Conservation (phyloP, 2,113 vertebrate species). For the Xenus cinereus region DNA sequence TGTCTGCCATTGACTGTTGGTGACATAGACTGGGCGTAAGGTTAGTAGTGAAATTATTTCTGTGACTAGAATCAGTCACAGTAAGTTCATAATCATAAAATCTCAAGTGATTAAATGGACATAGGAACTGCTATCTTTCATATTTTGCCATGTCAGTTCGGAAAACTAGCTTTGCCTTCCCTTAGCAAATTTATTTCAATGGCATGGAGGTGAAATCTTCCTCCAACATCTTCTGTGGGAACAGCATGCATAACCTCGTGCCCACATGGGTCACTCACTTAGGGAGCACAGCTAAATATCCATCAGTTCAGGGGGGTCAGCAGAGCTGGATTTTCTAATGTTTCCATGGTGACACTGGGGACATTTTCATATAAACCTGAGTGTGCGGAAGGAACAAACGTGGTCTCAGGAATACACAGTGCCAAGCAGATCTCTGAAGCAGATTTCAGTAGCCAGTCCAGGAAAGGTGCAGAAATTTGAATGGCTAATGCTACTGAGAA, state of each 20-base stretch:
- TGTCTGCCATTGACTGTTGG: neutral
- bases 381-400: fast-evolving
- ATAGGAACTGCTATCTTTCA: neutral
- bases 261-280: neutral
- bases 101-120: neutral
- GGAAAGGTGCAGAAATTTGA: neutral
- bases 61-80: neutral
- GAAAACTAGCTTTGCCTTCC: neutral
- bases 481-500: neutral
- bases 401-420: neutral
- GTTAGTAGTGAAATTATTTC: neutral
- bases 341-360: neutral
- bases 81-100: neutral
- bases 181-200: neutral
- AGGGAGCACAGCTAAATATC: neutral
- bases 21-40: neutral
- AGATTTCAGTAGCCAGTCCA: neutral
- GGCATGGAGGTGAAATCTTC: neutral
- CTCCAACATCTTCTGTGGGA: neutral
- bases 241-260: neutral
- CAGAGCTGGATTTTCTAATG: neutral
- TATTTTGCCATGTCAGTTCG: neutral
- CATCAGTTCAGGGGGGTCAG: neutral
- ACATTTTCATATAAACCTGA: neutral
- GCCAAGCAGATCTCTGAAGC: neutral